Evolutionary conservation across 2,797 vertebrate species (phyloP), one percentile per base, ranked within the genome.

Genomic region (Kryptopterus vitreolus): DNA sequence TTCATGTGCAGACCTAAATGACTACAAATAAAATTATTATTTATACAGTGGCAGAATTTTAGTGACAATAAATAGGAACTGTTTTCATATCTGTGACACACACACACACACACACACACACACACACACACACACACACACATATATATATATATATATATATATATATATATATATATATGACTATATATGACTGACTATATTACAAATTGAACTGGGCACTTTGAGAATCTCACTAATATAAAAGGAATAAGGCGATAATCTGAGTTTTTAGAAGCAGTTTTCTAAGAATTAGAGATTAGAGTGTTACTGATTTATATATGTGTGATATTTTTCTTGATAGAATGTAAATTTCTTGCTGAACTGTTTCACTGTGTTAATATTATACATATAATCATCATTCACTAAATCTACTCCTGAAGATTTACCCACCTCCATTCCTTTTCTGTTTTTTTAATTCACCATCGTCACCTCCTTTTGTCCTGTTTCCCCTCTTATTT

Each of bases 151-250:
- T 79, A 82, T 35, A 57, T 24, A 24, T 50, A 50, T 16, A 50
- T 50, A 50, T 8, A 22, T 6, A 52, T 11, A 57, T 0, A 1
- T 26, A 58, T 26, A 74, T 66, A 52, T 52, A 70, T 61, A 57
- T 80, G n/a, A 57, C 61, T 63, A 70, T 63, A 57, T 71, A 59
- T 61, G 75, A 68, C 70, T 48, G 46, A 70, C 70, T 77, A 72
- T 62, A 24, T 71, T 84, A 85, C 68, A 85, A 78, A 81, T 70
- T 69, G 61, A 73, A 81, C 81, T 82, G 84, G 86, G 84, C 86
- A 87, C 84, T 87, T 86, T 83, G 33, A 87, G 69, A 84, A 53
- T 62, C 58, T 63, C 59, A 75, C 63, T 33, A 72, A 53, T 84
- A 84, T 59, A 76, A 81, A 83, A 74, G 78, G 75, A 81, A 76